Evolutionary conservation across 2,797 vertebrate genomes (phyloP).

Genomic region (Mormyrops boulengeri): DNA sequence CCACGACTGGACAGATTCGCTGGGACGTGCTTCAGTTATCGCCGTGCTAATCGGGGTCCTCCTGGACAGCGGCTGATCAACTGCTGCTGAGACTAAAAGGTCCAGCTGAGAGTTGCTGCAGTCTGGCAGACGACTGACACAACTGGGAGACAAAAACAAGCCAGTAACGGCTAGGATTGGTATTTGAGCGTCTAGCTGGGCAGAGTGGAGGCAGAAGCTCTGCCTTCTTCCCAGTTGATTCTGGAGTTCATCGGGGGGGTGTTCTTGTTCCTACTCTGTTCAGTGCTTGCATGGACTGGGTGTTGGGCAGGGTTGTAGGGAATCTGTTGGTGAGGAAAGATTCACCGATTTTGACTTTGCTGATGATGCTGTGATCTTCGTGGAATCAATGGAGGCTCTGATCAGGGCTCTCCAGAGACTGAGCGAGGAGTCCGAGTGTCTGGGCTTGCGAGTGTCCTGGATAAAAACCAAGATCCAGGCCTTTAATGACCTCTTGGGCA

Average conservation of each 20-base stretch:
- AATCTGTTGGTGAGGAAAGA: neutral
- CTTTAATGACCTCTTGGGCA: neutral
- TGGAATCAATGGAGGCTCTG: neutral
- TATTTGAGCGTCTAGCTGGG: neutral
- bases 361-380: neutral
- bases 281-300: neutral
- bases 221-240: no score
- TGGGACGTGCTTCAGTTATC: conserved; percentile 23
- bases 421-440: neutral
- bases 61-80: neutral
- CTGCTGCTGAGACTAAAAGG: neutral
- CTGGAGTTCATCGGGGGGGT: no score
- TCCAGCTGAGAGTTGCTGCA: neutral
- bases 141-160: neutral
- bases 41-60: neutral
- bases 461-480: neutral
- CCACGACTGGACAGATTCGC: conserved; percentile 1
- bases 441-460: neutral
- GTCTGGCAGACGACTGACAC: neutral
- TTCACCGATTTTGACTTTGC: neutral
- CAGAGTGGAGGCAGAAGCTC: neutral
- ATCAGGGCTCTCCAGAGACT: neutral
- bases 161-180: neutral
- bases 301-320: neutral
- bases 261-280: no score